A percentile compares a stretch with the other conserved stretches of the same genome.
Conservation (phyloP, 2,797 vertebrate genomes). For the Periophthalmus magnuspinnatus region DNA sequence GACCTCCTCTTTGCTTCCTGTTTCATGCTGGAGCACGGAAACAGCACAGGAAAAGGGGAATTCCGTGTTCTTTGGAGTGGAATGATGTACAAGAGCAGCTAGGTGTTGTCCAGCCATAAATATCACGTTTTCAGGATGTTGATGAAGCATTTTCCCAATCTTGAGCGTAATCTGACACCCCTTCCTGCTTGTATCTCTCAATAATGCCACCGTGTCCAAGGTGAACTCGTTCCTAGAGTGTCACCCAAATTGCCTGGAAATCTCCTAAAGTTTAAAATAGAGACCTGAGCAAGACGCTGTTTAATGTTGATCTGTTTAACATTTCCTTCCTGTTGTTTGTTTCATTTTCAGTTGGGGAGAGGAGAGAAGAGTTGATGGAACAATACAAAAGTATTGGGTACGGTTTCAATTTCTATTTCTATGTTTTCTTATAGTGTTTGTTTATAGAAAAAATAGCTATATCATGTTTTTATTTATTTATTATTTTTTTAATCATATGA, state of each 20-base stretch:
- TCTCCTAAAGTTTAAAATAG: conserved; percentile 21
- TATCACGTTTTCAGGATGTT: conserved; percentile 63
- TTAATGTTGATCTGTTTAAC: conserved; percentile 2
- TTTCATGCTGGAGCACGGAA: conserved; percentile 37
- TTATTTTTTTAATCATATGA: no score
- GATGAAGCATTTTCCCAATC: conserved; percentile 34
- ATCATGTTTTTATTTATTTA: no score
- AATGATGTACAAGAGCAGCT: conserved; percentile 40
- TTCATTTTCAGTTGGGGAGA: conserved; percentile 88
- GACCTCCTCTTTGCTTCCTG: conserved; percentile 56
- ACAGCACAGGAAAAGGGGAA: conserved; percentile 48
- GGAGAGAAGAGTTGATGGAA: conserved; percentile 80
- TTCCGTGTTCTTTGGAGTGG: conserved; percentile 37
- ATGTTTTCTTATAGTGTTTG: neutral
- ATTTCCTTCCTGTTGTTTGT: conserved; percentile 11
- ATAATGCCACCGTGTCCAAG: conserved; percentile 12
- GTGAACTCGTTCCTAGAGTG: conserved; percentile 25
- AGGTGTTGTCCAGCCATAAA: conserved; percentile 40
- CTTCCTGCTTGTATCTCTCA: conserved; percentile 41
- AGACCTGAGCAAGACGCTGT: conserved; percentile 2
- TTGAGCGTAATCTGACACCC: conserved; percentile 13
- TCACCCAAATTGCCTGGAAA: conserved; percentile 16
- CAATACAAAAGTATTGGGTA: conserved; percentile 92
- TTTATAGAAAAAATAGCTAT: no score
- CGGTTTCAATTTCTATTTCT: conserved; percentile 40